phyloP scores from a whole-genome alignment of 2,113 vertebrate genomes.

The Epinephelus cyanopodus region DNA sequence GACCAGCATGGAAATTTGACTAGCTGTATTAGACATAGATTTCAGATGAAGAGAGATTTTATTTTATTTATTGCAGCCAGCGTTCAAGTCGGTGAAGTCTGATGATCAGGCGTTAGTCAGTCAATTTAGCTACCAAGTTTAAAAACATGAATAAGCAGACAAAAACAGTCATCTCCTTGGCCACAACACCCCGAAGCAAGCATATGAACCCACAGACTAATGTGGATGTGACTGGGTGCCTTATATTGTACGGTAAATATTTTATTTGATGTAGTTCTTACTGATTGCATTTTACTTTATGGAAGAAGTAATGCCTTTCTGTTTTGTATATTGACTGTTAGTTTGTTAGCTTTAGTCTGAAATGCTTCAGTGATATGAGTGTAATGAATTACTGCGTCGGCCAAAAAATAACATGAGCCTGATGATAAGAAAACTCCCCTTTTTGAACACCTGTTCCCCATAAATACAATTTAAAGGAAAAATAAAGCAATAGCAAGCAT shows the following conservation, averaged over 20 bases:
- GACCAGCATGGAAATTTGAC: no score
- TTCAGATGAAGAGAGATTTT: neutral
- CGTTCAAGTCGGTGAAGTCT: neutral
- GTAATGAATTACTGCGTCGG: neutral
- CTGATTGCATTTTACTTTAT: neutral
- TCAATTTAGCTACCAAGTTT: neutral
- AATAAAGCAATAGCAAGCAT: neutral
- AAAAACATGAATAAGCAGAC: conserved; percentile 1
- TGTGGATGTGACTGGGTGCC: neutral
- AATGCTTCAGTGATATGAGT: neutral
- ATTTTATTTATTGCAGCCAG: neutral
- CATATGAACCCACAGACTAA: neutral
- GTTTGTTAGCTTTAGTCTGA: neutral
- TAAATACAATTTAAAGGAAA: neutral
- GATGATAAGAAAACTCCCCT: neutral
- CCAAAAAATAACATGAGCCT: neutral
- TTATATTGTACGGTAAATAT: neutral
- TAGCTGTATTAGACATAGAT: neutral
- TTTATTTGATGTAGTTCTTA: neutral
- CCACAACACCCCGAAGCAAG: neutral
- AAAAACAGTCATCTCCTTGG: neutral
- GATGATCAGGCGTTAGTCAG: neutral
- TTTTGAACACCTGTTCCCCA: neutral
- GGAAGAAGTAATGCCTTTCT: neutral
- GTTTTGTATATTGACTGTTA: neutral